Evolutionary conservation across 2,113 vertebrate genomes (phyloP), one percentile per base, ranked within the genome.

Genomic region (Esox niger): DNA sequence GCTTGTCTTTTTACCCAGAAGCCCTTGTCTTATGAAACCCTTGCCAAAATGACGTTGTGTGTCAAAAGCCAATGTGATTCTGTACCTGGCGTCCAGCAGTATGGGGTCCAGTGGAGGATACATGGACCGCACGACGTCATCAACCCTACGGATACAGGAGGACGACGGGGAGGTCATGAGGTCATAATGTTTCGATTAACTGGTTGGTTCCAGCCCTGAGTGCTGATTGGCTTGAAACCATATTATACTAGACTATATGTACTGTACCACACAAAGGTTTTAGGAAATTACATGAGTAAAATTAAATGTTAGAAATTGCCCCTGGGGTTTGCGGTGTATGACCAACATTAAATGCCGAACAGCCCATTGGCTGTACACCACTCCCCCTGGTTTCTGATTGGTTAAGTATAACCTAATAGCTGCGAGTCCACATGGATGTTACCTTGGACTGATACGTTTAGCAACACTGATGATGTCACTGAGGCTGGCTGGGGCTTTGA

Each of bases 381-480:
- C n/a, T n/a, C n/a, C n/a, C n/a, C n/a, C n/a, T n/a, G n/a, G n/a
- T n/a, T n/a, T n/a, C n/a, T n/a, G n/a, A n/a, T n/a, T n/a, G n/a
- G n/a, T n/a, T n/a, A n/a, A n/a, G n/a, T 33, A 23, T n/a, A 21
- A 58, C 38, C 38, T 23, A 6, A 15, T 27, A 2, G 43, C 9
- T 63, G 20, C 21, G 20, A 20, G 20, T 13, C 10, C 0, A 10
- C 2, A 0, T 31, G 2, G 30, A 1, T 0, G 10, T 88, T 86
- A 98, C 97, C 97, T 94, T 27, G 97, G 97, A 86, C 95, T 95
- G 86, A 98, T 98, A 75, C 95, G 90, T 86, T 98, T 98, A 79
- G 96, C 97, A 72, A 98, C 96, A 6, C 93, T 92, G 3, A 98
- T 96, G 76, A 98, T 96, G 87, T 98, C 97, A 31, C 91, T 95